Evolutionary conservation across 92 coral and sea anemone genomes (phyloP).

Genomic region (Palythoa grandiflora): DNA sequence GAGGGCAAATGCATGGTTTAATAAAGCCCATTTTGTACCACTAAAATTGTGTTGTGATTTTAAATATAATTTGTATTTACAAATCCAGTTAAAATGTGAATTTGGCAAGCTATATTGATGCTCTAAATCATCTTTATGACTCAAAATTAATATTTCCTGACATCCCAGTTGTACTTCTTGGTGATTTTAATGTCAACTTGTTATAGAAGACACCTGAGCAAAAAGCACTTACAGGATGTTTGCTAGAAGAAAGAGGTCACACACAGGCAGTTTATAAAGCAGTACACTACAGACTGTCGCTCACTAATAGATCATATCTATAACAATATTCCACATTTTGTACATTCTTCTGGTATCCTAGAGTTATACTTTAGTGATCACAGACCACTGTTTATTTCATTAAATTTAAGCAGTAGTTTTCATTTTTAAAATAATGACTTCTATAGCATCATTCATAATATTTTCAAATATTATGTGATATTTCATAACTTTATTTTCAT

Average conservation of each 20-base stretch:
- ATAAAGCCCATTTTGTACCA: no score
- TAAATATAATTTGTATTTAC: no score
- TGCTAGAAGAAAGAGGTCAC: constrained; percentile 50
- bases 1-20: no score
- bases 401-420: constrained; percentile 21
- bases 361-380: neutral
- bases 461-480: neutral
- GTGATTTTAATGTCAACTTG: no score
- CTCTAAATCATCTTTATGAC: no score
- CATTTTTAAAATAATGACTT: constrained; percentile 1
- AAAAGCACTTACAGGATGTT: neutral
- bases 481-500: no score
- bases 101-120: neutral
- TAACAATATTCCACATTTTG: neutral
- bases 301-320: neutral
- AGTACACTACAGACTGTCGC: constrained; percentile 53
- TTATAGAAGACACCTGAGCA: neutral
- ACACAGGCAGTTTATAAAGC: constrained; percentile 57
- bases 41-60: no score
- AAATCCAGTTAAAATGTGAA: neutral
- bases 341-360: neutral
- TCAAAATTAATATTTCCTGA: neutral
- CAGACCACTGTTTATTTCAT: constrained; percentile 8
- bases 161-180: constrained; percentile 40
- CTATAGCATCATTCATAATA: constrained; percentile 18